Percentiles rank a stretch among this genome's conserved stretches.
These are phyloP conservation scores for Ceyx cyanopectus DNA, from an alignment of 2,113 vertebrate species.

Conservation along the genomic window DNA sequence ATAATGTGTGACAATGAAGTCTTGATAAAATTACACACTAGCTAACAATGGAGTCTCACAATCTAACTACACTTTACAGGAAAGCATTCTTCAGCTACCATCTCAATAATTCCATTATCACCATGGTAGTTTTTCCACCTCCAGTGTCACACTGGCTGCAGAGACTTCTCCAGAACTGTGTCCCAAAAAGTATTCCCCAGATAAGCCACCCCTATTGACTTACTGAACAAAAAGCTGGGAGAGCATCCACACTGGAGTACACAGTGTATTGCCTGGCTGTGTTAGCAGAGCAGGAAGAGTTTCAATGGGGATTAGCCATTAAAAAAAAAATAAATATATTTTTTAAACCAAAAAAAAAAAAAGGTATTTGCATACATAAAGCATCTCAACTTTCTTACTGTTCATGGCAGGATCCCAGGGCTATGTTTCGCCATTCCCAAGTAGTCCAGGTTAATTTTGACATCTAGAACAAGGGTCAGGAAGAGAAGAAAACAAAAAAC, in stretches of 20 bases:
- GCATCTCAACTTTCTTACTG: slow-evolving; percentile 54
- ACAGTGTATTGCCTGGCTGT: not conserved
- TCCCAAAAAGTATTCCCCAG: not conserved
- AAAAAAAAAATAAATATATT: not conserved
- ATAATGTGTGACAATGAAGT: not conserved
- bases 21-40: not conserved
- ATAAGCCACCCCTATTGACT: not conserved
- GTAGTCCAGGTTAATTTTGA: slow-evolving; percentile 61
- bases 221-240: not conserved
- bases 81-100: not conserved
- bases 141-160: not conserved
- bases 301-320: not conserved
- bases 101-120: not conserved
- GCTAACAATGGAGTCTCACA: not conserved
- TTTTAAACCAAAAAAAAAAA: no score
- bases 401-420: slow-evolving; percentile 53
- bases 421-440: slow-evolving; percentile 65
- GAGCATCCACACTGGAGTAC: not conserved
- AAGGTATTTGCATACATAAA: not conserved
- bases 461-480: slow-evolving; percentile 52
- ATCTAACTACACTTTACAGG: not conserved
- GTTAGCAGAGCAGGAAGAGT: not conserved
- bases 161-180: not conserved
- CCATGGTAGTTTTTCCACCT: not conserved
- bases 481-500: slow-evolving; percentile 31